Conservation (phyloP, 2,888 invertebrate species). For the Lasiommata megera region DNA sequence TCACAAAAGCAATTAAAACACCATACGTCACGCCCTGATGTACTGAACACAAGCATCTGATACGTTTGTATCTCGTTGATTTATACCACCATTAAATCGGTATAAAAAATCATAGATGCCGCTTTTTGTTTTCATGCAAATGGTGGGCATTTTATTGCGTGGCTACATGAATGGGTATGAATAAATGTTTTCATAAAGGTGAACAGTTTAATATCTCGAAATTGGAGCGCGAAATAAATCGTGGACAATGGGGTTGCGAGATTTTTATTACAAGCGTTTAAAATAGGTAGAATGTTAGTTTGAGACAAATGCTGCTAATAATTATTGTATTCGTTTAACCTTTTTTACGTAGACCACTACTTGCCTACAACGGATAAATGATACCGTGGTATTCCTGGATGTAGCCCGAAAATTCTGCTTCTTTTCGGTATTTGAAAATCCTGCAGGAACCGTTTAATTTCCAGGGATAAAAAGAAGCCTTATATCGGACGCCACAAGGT, state of each 20-base stretch:
- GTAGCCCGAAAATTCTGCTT: no score
- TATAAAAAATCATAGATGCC: conserved; percentile 57
- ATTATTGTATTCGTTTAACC: not conserved
- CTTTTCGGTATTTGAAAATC: no score
- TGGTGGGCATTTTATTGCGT: conserved; percentile 52
- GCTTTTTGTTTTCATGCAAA: conserved; percentile 53
- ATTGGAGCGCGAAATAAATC: conserved; percentile 32
- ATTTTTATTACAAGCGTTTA: not conserved
- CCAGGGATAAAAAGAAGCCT: no score
- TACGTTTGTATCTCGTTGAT: conserved; percentile 59
- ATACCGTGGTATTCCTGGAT: no score
- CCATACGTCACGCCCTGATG: conserved; percentile 41
- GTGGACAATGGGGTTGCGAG: conserved; percentile 19
- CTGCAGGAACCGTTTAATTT: no score
- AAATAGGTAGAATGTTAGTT: not conserved
- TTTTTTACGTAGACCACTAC: no score
- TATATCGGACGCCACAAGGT: no score
- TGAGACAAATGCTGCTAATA: not conserved
- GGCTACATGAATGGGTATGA: conserved; percentile 34
- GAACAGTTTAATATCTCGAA: conserved; percentile 33
- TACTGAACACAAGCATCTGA: conserved; percentile 43
- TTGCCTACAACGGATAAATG: no score
- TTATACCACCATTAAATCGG: conserved; percentile 61
- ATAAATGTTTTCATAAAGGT: conserved; percentile 36
- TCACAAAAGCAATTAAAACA: conserved; percentile 42